Percentiles rank a stretch among this genome's conserved stretches.
Evolutionary conservation across 2,888 invertebrate species (phyloP).

Genomic region (Exocentrus adspersus): DNA sequence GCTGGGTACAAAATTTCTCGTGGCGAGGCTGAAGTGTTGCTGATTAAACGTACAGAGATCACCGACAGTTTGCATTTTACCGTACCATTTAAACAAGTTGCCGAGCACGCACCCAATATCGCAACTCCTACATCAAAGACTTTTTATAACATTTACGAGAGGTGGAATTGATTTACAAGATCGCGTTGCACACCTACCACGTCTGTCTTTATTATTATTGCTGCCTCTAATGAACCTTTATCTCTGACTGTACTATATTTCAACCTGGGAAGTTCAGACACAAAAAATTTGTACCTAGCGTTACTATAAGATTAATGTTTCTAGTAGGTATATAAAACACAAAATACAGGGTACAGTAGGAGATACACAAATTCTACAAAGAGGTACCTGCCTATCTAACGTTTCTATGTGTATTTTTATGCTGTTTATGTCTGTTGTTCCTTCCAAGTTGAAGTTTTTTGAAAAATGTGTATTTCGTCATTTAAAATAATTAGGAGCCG

Average conservation of each 20-base stretch:
- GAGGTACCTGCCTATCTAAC: too few species aligned
- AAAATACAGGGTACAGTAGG: too few species aligned
- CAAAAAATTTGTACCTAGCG: too few species aligned
- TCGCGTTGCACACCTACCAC: conserved; percentile 26
- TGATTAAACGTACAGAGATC: conserved; percentile 17
- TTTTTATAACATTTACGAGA: conserved; percentile 23
- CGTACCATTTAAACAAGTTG: conserved; percentile 21
- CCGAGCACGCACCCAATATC: conserved; percentile 18
- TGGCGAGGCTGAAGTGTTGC: conserved; percentile 1
- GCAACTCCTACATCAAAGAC: conserved; percentile 22
- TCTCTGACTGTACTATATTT: background rate
- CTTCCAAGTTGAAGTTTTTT: too few species aligned
- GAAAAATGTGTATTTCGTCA: too few species aligned
- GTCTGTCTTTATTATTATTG: conserved; percentile 21
- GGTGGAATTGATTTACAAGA: conserved; percentile 27
- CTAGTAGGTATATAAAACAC: too few species aligned
- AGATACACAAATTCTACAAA: too few species aligned
- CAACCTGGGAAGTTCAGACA: too few species aligned
- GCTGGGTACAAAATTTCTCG: conserved; percentile 9
- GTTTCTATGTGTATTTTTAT: too few species aligned
- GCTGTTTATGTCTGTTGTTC: too few species aligned
- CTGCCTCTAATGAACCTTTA: background rate
- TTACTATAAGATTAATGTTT: too few species aligned
- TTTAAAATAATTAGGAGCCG: too few species aligned
- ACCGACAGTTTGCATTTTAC: conserved; percentile 19